Percentiles rank a stretch among this genome's conserved stretches.
These are phyloP conservation scores for Eueremaeus valkanovi DNA, from an alignment of 2,888 invertebrate genomes.

Conservation along the genomic window DNA sequence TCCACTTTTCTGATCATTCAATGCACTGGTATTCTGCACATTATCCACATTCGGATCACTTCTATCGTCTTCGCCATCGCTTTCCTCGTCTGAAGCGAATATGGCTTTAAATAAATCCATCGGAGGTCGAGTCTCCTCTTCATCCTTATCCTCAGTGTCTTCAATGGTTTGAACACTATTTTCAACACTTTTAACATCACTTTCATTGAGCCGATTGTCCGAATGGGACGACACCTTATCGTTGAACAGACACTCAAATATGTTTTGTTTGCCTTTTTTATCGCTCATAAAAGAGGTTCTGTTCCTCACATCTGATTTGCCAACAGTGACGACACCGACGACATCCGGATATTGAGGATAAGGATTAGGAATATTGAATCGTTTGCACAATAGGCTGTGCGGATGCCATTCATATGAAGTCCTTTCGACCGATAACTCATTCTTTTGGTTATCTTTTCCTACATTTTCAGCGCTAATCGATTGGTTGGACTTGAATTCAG, in stretches of 20 bases:
- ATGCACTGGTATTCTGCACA: background rate
- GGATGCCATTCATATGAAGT: constrained; percentile 73
- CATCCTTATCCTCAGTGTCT: background rate
- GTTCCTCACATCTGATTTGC: constrained; percentile 22
- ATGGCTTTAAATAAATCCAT: constrained; percentile 83
- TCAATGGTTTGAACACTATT: background rate
- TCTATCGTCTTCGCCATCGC: constrained; percentile 40
- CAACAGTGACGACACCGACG: constrained; percentile 37
- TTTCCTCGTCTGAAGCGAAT: constrained; percentile 57
- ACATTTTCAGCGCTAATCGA: background rate
- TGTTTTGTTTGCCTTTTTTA: background rate
- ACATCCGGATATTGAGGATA: constrained; percentile 41
- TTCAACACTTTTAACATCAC: background rate
- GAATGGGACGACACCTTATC: background rate
- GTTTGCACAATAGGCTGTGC: constrained; percentile 72
- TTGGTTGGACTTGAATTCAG: constrained; percentile 24
- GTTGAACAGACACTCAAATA: constrained; percentile 22
- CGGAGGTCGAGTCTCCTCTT: constrained; percentile 54
- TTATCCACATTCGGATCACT: constrained; percentile 6
- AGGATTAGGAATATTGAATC: constrained; percentile 91
- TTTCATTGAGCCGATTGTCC: background rate
- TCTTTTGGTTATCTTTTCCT: background rate
- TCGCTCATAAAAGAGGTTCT: constrained; percentile 3
- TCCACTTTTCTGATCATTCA: background rate
- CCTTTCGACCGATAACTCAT: constrained; percentile 54